Evolutionary conservation across 2,888 invertebrate genomes (phyloP).

Genomic region (Spialia ferax): DNA sequence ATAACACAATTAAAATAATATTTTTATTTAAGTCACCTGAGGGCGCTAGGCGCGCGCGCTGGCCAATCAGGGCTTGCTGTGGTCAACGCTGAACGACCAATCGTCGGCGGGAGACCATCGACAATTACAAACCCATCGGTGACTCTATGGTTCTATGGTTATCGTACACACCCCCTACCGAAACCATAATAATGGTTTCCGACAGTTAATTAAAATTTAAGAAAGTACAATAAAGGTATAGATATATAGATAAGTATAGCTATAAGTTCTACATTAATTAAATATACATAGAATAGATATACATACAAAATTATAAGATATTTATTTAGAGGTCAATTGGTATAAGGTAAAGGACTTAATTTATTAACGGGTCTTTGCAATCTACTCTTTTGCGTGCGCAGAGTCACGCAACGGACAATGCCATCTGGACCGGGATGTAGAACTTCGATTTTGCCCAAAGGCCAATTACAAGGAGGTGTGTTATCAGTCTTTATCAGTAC

Average conservation of each 20-base stretch:
- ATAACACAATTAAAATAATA: too few relatives aligned
- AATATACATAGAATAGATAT: neutral
- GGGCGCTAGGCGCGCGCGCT: too few relatives aligned
- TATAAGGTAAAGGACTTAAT: constrained; percentile 3
- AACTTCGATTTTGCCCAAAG: neutral
- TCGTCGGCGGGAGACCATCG: neutral
- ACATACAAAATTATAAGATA: neutral
- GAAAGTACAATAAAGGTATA: neutral
- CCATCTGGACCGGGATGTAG: constrained; percentile 2
- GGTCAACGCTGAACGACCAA: too few relatives aligned
- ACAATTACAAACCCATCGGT: neutral
- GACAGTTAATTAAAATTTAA: neutral
- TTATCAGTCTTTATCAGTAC: constrained; percentile 1
- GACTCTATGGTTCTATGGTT: neutral
- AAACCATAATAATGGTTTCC: constrained; percentile 1
- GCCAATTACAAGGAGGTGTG: constrained; percentile 7
- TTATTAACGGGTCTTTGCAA: neutral
- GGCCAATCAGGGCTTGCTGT: too few relatives aligned
- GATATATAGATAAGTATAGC: neutral
- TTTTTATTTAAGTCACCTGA: too few relatives aligned
- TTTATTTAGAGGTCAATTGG: neutral
- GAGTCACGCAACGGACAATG: neutral
- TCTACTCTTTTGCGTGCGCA: neutral
- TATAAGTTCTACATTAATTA: too few relatives aligned
- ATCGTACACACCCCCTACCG: constrained; percentile 9